Percentiles rank a stretch among this genome's conserved stretches.
These are phyloP conservation scores for Sipha flava DNA, from an alignment of 1,140 invertebrate genomes.

Conservation along the genomic window DNA sequence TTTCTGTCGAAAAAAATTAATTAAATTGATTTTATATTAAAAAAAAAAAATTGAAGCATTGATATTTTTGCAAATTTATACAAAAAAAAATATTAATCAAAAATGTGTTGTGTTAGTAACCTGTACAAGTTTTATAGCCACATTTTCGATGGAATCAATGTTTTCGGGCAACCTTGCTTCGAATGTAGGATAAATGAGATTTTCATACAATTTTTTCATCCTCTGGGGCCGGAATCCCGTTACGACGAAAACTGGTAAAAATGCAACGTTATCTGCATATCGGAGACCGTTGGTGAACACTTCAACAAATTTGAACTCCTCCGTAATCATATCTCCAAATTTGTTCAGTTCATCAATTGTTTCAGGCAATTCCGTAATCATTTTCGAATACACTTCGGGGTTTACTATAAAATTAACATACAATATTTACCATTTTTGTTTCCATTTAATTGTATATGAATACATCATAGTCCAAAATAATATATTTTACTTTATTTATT, in stretches of 20 bases:
- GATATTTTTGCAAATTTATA: neutral
- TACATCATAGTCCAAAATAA: neutral
- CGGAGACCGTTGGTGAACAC: neutral
- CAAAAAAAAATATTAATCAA: no score
- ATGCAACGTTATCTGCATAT: neutral
- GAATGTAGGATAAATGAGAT: conserved; percentile 11
- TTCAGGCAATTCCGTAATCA: neutral
- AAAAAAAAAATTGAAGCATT: neutral
- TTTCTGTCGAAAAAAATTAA: neutral
- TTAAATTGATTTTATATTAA: neutral
- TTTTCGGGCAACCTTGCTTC: conserved; percentile 20
- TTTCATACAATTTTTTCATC: neutral
- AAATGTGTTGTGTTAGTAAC: neutral
- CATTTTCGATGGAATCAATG: conserved; percentile 10
- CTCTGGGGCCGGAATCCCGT: neutral
- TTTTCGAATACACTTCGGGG: neutral
- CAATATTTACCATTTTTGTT: neutral
- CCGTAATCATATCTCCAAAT: neutral
- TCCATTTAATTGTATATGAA: neutral
- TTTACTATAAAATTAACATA: neutral
- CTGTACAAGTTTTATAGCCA: neutral
- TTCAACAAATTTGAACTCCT: neutral
- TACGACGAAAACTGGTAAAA: neutral
- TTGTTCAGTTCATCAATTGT: neutral
- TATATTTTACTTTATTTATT: no score